phyloP scores from a whole-genome alignment of 1,140 invertebrate genomes.

The Oppia nitens region DNA sequence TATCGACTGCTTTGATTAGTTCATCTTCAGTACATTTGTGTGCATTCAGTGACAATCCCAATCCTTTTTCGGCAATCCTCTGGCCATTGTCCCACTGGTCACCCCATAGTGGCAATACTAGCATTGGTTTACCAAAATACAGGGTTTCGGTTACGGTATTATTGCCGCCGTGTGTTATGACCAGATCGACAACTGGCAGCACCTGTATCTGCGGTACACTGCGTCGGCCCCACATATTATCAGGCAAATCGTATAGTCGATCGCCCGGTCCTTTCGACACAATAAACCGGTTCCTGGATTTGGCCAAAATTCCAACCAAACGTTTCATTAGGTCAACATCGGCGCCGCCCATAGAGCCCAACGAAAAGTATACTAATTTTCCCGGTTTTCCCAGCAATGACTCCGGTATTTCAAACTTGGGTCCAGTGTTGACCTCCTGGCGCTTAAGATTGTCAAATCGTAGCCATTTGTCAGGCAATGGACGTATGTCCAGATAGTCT shows the following conservation, averaged over 20 bases:
- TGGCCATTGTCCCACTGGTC: slow-evolving; percentile 20
- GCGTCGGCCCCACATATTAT: slow-evolving; percentile 14
- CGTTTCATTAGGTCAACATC: too few species aligned
- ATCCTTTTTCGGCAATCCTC: slow-evolving; percentile 3
- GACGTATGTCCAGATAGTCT: slow-evolving; percentile 1
- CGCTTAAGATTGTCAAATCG: not conserved
- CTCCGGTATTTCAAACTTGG: slow-evolving; percentile 11
- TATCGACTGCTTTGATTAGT: slow-evolving; percentile 7
- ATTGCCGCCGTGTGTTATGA: slow-evolving; percentile 19
- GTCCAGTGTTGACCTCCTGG: not conserved
- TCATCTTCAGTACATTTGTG: slow-evolving; percentile 6
- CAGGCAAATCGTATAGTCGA: slow-evolving; percentile 8
- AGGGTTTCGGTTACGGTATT: too few species aligned
- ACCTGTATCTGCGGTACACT: slow-evolving; percentile 9
- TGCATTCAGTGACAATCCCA: slow-evolving; percentile 2
- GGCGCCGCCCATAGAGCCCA: too few species aligned
- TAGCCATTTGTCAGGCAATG: not conserved
- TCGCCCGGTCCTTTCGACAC: not conserved
- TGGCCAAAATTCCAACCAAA: too few species aligned
- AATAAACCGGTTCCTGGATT: slow-evolving; percentile 1
- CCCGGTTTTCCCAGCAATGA: slow-evolving; percentile 5
- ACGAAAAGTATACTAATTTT: not conserved
- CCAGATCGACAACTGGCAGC: slow-evolving; percentile 18
- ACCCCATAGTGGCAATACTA: slow-evolving; percentile 7
- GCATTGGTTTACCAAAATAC: slow-evolving; percentile 2